Percentiles rank a stretch among this genome's conserved stretches.
Conservation (phyloP, 2,888 invertebrate genomes). For the Julus scandinavius region DNA sequence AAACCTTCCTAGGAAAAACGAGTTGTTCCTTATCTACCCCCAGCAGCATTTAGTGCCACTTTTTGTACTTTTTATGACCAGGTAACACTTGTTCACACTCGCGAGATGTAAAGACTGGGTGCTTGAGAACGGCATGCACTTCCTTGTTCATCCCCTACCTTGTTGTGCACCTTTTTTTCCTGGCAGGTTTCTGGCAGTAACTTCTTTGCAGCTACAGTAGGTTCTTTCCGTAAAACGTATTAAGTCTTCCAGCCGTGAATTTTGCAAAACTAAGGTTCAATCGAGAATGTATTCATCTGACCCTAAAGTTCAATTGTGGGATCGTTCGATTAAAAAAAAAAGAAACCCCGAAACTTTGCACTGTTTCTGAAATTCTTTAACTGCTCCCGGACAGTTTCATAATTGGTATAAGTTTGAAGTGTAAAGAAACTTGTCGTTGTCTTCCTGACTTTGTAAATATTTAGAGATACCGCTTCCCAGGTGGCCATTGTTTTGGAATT, state of each 20-base stretch:
- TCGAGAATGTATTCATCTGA: too few relatives aligned
- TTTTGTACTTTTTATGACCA: slow-evolving; percentile 30
- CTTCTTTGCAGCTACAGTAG: not conserved
- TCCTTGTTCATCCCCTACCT: slow-evolving; percentile 4
- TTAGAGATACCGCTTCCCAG: too few relatives aligned
- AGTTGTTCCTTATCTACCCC: slow-evolving; percentile 34
- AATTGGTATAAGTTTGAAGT: too few relatives aligned
- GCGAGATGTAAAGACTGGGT: slow-evolving; percentile 19
- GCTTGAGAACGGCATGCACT: slow-evolving; percentile 9
- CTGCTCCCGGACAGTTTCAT: too few relatives aligned
- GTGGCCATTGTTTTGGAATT: too few relatives aligned
- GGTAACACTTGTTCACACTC: slow-evolving; percentile 39
- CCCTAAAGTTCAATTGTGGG: too few relatives aligned
- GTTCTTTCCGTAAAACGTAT: not conserved
- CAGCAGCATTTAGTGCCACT: slow-evolving; percentile 1
- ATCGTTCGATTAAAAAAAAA: too few relatives aligned
- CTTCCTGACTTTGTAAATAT: too few relatives aligned
- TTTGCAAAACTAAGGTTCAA: not conserved
- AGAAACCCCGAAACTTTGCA: too few relatives aligned
- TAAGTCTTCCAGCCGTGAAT: not conserved
- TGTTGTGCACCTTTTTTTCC: not conserved
- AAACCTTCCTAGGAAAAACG: slow-evolving; percentile 20
- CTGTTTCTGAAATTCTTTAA: too few relatives aligned
- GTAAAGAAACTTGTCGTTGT: too few relatives aligned
- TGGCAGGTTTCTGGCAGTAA: not conserved